Evolutionary conservation across 2,888 invertebrate genomes (phyloP), one percentile per base, ranked within the genome.

Genomic region (Drosophila subquinaria): DNA sequence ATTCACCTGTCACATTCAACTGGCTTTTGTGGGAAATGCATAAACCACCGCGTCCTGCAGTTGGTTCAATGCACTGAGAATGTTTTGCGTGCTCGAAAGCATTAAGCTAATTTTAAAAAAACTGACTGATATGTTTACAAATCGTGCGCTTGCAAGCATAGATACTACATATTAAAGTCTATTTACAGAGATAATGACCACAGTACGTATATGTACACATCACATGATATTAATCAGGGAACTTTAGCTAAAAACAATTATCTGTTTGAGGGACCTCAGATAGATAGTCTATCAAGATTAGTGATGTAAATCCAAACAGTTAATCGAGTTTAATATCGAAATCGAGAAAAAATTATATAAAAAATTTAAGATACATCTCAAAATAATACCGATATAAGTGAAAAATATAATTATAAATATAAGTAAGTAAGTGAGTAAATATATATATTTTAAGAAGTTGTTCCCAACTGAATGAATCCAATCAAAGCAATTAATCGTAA

Each of bases 41-140:
- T 38, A 51, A 67, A 5, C 55, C 45, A 59, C 30, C 23, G 52
- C 48, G 60, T 38, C 23, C 36, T 48, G 40, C 42, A 47, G 36
- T 38, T 59, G 63, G 86, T 86, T 86, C 90, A 90, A 73, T 70
- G 89, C 48, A 75, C 90, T 64, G 53, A 42, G 40, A 61, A 20
- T 59, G 56, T 42, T 65, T 65, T 62, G 81, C 80, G 76, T 90
- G 90, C 56, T 69, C 71, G 27, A 48, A 27, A 51, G 63, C 62
- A 76, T 88, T 86, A 73, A 55, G 57, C 43, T 57, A 59, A 62
- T 66, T 78, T 59, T 40, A 66, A 73, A 27, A 27, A 78, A 36
- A 36, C 33, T 11, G n/a, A 10, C 40, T 15, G 51, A 64, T 66
- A 53, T 62, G 43, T 71, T 36, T 40, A 30, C 33, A n/a, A 35